Conservation (phyloP, 2,797 vertebrate species). For the Danio kyathit region DNA sequence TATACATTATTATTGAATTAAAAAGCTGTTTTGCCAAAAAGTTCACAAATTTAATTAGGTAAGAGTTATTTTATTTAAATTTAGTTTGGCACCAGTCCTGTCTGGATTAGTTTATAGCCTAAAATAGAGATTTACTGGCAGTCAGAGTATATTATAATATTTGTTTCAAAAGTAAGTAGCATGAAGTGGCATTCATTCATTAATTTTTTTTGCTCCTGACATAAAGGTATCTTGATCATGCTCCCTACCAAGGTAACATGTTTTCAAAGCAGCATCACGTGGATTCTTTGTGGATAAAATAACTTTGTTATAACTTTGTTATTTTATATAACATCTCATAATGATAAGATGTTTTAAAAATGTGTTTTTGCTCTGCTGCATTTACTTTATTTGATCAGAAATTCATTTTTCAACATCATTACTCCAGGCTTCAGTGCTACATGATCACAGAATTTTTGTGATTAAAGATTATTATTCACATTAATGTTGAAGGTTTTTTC, state of each 20-base stretch:
- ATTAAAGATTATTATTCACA: too few relatives aligned
- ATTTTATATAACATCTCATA: too few relatives aligned
- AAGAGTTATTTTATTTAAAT: not conserved
- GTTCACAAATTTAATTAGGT: not conserved
- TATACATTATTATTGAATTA: not conserved
- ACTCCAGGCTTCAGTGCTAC: too few relatives aligned
- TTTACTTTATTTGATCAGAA: too few relatives aligned
- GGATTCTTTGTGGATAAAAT: not conserved
- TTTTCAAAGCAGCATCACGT: not conserved
- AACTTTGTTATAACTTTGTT: too few relatives aligned
- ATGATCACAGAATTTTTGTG: too few relatives aligned
- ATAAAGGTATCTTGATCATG: not conserved
- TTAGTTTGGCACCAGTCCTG: not conserved
- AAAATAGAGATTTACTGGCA: not conserved
- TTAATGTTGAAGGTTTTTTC: too few relatives aligned
- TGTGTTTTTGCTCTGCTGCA: too few relatives aligned
- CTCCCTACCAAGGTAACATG: not conserved
- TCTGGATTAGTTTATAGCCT: not conserved
- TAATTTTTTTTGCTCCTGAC: too few relatives aligned
- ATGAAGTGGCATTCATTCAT: too few relatives aligned
- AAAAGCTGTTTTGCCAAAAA: slow-evolving; percentile 2
- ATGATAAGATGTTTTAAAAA: too few relatives aligned
- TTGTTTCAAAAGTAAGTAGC: not conserved
- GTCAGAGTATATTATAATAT: not conserved
- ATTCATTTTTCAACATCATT: too few relatives aligned